A percentile compares a stretch with the other conserved stretches of the same genome.
phyloP scores from a whole-genome alignment of 2,888 invertebrate genomes.

The Trichopria drosophilae region DNA sequence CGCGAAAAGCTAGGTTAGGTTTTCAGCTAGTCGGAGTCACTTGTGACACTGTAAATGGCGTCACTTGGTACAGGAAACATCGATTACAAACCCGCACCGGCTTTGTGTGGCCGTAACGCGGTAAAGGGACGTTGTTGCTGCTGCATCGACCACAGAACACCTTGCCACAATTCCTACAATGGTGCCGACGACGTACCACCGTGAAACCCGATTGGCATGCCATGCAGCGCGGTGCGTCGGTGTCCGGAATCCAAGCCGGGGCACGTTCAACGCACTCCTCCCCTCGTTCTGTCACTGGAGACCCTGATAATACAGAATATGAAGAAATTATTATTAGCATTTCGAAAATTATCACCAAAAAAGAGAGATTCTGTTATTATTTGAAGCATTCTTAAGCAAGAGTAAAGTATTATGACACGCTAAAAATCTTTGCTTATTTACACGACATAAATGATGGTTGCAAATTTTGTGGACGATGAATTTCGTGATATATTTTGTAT shows the following conservation, averaged over 20 bases:
- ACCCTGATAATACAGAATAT: constrained; percentile 38
- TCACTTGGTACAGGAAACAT: constrained; percentile 77
- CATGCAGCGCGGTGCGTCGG: constrained; percentile 89
- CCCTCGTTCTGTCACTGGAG: constrained; percentile 51
- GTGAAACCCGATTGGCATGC: constrained; percentile 91
- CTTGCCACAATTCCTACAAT: constrained; percentile 96
- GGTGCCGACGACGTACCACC: constrained; percentile 91
- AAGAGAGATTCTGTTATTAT: neutral
- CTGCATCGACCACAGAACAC: constrained; percentile 95
- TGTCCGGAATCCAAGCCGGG: constrained; percentile 95
- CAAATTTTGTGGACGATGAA: too few relatives aligned
- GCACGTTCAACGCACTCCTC: constrained; percentile 62
- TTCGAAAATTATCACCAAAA: neutral
- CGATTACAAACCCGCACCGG: constrained; percentile 93
- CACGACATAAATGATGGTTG: too few relatives aligned
- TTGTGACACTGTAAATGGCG: constrained; percentile 63
- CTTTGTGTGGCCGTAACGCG: constrained; percentile 87
- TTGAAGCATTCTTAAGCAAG: neutral
- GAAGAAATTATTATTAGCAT: constrained; percentile 3
- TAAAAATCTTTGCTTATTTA: too few relatives aligned
- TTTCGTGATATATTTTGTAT: too few relatives aligned
- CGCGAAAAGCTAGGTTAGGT: too few relatives aligned
- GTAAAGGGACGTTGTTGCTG: constrained; percentile 87
- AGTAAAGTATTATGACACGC: too few relatives aligned
- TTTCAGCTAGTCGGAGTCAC: constrained; percentile 54